phyloP scores from a whole-genome alignment of 2,113 vertebrate species.

The Acrocephalus kingi region DNA sequence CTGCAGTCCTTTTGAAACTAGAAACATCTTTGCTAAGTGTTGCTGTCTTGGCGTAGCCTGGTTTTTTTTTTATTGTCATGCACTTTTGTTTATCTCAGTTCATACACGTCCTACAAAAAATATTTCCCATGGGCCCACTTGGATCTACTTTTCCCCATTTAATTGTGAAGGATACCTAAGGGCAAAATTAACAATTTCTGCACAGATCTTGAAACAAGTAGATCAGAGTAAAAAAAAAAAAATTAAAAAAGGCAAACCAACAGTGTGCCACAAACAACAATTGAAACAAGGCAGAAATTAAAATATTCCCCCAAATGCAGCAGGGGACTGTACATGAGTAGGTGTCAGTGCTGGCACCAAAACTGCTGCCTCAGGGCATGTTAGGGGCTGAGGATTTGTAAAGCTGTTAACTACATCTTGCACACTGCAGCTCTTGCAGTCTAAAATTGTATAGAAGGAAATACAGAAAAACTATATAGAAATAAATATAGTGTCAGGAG shows the following conservation, averaged over 20 bases:
- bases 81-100: background rate
- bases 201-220: background rate
- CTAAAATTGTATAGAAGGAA: background rate
- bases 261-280: background rate
- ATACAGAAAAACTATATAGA: background rate
- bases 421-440: constrained; percentile 23
- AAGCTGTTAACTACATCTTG: background rate
- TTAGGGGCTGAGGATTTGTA: background rate
- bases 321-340: background rate
- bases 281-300: background rate
- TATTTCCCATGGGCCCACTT: background rate
- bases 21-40: background rate
- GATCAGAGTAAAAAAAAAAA: background rate
- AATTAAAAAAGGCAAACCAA: background rate
- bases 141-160: background rate
- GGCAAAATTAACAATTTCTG: background rate
- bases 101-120: background rate
- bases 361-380: background rate
- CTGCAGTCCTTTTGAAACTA: background rate
- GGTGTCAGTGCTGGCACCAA: background rate
- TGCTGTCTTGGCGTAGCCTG: background rate
- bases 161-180: background rate
- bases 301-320: background rate
- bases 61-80: background rate
- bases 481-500: constrained; percentile 13